Conservation (phyloP, 2,113 vertebrate species). For the Pomatorhinus ruficollis region DNA sequence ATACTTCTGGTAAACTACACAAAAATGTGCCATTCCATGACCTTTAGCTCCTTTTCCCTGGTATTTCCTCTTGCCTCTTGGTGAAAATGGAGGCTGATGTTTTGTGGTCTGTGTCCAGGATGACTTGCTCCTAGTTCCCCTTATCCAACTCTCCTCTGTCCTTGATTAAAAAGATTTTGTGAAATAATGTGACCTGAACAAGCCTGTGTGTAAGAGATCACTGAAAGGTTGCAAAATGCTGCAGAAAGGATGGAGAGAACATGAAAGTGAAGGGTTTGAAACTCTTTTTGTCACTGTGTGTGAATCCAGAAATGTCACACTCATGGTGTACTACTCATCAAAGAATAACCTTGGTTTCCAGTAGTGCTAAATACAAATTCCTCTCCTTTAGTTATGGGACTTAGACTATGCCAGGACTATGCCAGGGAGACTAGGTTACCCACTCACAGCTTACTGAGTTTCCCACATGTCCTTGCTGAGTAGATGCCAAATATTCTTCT, state of each 20-base stretch:
- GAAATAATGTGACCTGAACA: neutral
- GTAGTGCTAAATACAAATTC: neutral
- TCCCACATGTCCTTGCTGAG: neutral
- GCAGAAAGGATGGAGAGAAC: neutral
- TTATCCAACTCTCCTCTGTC: neutral
- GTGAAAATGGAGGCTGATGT: constrained; percentile 21
- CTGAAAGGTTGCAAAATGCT: neutral
- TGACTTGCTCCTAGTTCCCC: neutral
- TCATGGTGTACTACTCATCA: neutral
- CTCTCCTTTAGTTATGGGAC: neutral
- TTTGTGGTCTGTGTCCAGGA: neutral
- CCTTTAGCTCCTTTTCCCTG: constrained; percentile 32
- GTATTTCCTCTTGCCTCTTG: constrained; percentile 44
- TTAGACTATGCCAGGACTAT: neutral
- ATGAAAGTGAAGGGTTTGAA: neutral
- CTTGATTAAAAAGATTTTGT: neutral
- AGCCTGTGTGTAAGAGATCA: neutral
- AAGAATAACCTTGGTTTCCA: neutral
- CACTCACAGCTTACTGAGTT: neutral
- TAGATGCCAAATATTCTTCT: neutral
- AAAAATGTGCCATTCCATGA: constrained; percentile 20
- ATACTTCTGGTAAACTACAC: constrained; percentile 19
- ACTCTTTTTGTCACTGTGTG: neutral
- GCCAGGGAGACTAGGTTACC: neutral
- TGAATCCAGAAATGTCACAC: neutral